A percentile compares a stretch with the other conserved stretches of the same genome.
phyloP scores from a whole-genome alignment of 2,888 invertebrate species.

The Pyrrhia umbra region DNA sequence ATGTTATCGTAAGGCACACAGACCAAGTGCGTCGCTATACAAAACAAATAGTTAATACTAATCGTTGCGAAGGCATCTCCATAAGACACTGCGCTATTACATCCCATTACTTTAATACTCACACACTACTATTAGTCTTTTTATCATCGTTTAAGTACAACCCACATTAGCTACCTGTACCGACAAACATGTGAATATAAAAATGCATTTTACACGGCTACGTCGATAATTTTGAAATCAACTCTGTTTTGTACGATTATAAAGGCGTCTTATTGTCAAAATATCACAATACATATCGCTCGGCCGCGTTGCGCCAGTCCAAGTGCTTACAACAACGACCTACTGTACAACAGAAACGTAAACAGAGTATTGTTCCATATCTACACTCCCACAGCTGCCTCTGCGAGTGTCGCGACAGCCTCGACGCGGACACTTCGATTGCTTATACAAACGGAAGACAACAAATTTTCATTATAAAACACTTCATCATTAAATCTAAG shows the following conservation, averaged over 20 bases:
- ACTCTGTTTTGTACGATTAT: slow-evolving; percentile 70
- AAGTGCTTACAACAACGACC: slow-evolving; percentile 34
- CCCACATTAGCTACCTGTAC: slow-evolving; percentile 60
- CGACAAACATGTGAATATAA: slow-evolving; percentile 55
- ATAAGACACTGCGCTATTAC: slow-evolving; percentile 74
- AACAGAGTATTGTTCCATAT: slow-evolving; percentile 59
- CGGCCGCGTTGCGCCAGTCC: slow-evolving; percentile 42
- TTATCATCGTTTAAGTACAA: slow-evolving; percentile 83
- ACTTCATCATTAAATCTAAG: slow-evolving; percentile 63
- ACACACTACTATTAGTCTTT: slow-evolving; percentile 80
- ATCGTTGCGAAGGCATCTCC: slow-evolving; percentile 79
- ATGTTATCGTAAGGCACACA: slow-evolving; percentile 34
- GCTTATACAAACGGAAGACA: slow-evolving; percentile 84
- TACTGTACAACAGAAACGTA: slow-evolving; percentile 39
- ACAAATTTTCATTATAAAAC: slow-evolving; percentile 66
- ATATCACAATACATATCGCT: slow-evolving; percentile 79
- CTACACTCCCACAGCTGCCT: slow-evolving; percentile 68
- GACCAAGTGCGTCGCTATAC: slow-evolving; percentile 71
- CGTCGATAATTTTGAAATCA: slow-evolving; percentile 65
- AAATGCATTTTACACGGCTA: slow-evolving; percentile 66
- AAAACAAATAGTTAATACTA: slow-evolving; percentile 81
- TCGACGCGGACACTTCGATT: slow-evolving; percentile 65
- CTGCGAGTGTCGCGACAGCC: slow-evolving; percentile 65
- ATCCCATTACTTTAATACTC: slow-evolving; percentile 76
- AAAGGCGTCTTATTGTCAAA: slow-evolving; percentile 82